phyloP scores from a whole-genome alignment of 2,888 invertebrate species.

The Tipula confusa region DNA sequence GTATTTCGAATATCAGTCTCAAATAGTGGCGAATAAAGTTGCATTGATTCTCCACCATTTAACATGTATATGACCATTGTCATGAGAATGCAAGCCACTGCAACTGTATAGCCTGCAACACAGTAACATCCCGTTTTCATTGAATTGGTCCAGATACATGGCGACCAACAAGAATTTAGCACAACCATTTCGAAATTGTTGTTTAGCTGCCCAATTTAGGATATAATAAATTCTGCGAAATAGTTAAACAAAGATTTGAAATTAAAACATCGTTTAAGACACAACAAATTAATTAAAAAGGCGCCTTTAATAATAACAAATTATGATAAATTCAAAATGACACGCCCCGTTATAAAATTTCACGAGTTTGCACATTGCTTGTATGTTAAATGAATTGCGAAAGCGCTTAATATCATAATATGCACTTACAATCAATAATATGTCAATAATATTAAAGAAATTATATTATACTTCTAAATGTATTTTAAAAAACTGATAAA shows the following conservation, averaged over 20 bases:
- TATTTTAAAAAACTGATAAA: neutral
- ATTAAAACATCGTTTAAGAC: no score
- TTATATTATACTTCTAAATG: neutral
- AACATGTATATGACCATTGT: constrained; percentile 68
- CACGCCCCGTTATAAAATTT: neutral
- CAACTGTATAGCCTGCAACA: constrained; percentile 73
- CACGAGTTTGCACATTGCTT: neutral
- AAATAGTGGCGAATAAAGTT: constrained; percentile 82
- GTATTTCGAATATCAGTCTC: constrained; percentile 75
- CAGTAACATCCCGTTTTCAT: constrained; percentile 72
- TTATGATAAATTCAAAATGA: neutral
- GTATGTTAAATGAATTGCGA: neutral
- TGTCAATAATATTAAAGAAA: neutral
- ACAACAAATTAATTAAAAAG: neutral
- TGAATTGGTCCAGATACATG: constrained; percentile 78
- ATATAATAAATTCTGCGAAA: neutral
- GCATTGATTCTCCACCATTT: constrained; percentile 82
- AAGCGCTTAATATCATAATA: neutral
- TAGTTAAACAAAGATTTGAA: neutral
- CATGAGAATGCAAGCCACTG: constrained; percentile 68
- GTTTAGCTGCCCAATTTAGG: neutral
- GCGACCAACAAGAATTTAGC: constrained; percentile 79
- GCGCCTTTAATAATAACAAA: neutral
- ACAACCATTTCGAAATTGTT: constrained; percentile 69
- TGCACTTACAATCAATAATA: neutral